phyloP scores from a whole-genome alignment of 2,113 vertebrate genomes.

The Tilapia sparmanii region DNA sequence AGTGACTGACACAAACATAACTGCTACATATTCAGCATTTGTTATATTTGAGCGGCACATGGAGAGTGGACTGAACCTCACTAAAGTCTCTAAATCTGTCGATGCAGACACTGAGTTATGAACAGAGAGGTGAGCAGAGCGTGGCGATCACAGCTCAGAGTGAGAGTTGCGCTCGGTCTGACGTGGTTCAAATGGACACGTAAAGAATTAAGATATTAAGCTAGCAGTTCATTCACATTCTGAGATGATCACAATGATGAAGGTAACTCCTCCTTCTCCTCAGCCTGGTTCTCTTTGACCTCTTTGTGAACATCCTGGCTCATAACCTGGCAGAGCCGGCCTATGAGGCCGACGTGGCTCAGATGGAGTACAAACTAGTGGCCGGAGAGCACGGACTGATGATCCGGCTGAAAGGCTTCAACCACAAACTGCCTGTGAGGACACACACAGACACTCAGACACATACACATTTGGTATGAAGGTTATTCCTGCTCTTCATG shows the following conservation, averaged over 20 bases:
- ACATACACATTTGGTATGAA: neutral
- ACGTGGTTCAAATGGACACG: neutral
- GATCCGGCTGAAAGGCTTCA: slow-evolving; percentile 89
- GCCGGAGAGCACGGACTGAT: slow-evolving; percentile 87
- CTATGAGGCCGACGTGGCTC: slow-evolving; percentile 90
- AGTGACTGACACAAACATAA: neutral
- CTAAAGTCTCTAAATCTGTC: neutral
- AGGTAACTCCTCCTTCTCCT: neutral
- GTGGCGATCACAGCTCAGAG: neutral
- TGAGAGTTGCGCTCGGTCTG: neutral
- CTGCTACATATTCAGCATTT: neutral
- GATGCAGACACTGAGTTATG: neutral
- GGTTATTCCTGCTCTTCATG: neutral
- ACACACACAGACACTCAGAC: neutral
- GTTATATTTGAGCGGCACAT: neutral
- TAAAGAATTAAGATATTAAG: neutral
- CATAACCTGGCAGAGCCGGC: slow-evolving; percentile 91
- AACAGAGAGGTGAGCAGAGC: neutral
- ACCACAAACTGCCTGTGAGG: slow-evolving; percentile 92
- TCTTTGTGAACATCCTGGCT: slow-evolving; percentile 88
- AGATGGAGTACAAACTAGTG: slow-evolving; percentile 87
- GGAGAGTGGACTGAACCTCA: neutral
- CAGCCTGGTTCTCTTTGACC: slow-evolving; percentile 89
- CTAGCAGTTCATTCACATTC: neutral
- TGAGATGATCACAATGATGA: neutral